These are phyloP conservation scores for Aphelinus certus DNA, from an alignment of 1,140 invertebrate species.

Conservation along the genomic window DNA sequence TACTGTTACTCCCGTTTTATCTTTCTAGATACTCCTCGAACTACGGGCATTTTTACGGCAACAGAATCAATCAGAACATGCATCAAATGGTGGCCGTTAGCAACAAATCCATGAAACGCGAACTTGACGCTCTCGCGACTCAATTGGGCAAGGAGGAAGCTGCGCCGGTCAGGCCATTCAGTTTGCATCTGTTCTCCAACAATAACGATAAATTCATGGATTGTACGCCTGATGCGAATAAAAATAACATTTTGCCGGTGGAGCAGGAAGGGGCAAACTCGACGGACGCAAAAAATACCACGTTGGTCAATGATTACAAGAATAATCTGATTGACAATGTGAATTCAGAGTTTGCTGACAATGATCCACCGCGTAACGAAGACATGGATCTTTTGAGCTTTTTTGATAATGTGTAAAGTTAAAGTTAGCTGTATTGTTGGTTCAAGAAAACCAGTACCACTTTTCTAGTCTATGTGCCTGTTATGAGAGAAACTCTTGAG, in stretches of 20 bases:
- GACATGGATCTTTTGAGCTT: conserved; percentile 30
- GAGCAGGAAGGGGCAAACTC: background rate
- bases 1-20: no score
- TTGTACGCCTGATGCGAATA: background rate
- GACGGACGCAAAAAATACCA: background rate
- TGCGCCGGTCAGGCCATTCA: conserved; percentile 46
- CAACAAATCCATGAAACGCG: conserved; percentile 31
- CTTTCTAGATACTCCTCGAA: conserved; percentile 47
- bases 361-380: background rate
- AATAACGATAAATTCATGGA: conserved; percentile 32
- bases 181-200: conserved; percentile 47
- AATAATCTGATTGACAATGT: conserved; percentile 18
- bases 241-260: background rate
- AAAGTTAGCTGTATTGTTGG: no score
- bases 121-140: conserved; percentile 51
- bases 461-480: no score
- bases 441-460: no score
- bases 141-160: conserved; percentile 56
- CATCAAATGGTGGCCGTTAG: background rate
- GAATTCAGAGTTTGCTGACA: conserved; percentile 7
- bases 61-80: background rate
- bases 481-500: no score
- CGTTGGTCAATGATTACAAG: conserved; percentile 7
- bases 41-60: conserved; percentile 33
- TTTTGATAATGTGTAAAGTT: background rate